Percentiles rank a stretch among this genome's conserved stretches.
phyloP scores from a whole-genome alignment of 2,113 vertebrate species.

The Willisornis vidua region DNA sequence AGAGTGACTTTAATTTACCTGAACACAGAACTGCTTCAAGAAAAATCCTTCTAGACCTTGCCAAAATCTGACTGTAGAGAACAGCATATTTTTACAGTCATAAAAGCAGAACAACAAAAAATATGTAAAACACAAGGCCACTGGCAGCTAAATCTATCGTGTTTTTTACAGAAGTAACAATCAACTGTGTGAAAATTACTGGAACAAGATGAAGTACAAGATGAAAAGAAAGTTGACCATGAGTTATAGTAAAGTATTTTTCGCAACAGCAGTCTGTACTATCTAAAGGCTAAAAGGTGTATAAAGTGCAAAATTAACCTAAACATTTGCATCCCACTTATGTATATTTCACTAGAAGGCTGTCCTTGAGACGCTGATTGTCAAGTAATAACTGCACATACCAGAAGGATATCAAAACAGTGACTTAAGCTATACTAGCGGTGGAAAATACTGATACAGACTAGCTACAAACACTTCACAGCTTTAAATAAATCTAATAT shows the following conservation, averaged over 20 bases:
- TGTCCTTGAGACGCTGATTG: slow-evolving; percentile 1
- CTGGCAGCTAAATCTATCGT: not conserved
- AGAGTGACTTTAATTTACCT: slow-evolving; percentile 63
- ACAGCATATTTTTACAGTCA: slow-evolving; percentile 46
- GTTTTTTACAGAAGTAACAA: slow-evolving; percentile 32
- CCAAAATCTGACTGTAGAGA: slow-evolving; percentile 48
- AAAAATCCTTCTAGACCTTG: slow-evolving; percentile 56
- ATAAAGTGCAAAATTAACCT: slow-evolving; percentile 20
- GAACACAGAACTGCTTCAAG: slow-evolving; percentile 45
- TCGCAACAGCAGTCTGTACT: not conserved
- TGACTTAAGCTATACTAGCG: not conserved
- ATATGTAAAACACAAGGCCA: slow-evolving; percentile 30
- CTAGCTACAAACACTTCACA: not conserved
- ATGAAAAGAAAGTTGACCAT: not conserved
- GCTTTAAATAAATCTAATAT: not conserved
- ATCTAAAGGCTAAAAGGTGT: not conserved
- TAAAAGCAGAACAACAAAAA: slow-evolving; percentile 56
- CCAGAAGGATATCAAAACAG: not conserved
- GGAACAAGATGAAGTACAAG: not conserved
- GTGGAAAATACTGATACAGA: not conserved
- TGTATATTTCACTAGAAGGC: not conserved
- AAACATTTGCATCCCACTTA: not conserved
- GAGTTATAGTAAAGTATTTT: slow-evolving; percentile 5
- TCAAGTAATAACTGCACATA: not conserved
- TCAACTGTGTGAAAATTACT: slow-evolving; percentile 11